Evolutionary conservation across 2,797 vertebrate species (phyloP), one percentile per base, ranked within the genome.

Genomic region (Pipistrellus nathusii): DNA sequence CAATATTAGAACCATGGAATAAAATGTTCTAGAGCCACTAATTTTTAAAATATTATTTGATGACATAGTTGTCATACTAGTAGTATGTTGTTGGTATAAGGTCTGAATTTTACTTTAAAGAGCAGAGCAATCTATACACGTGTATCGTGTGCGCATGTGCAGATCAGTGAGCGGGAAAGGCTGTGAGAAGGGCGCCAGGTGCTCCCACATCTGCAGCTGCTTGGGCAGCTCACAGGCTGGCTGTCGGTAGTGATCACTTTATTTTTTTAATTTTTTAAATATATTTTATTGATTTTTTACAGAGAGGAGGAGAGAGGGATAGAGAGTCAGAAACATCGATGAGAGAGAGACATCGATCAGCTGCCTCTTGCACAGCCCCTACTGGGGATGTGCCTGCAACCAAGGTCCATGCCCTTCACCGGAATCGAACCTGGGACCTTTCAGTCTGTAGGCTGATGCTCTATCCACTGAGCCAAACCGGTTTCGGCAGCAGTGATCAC

Each of bases 31-130:
- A 15, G 20, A 89, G 14, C 30, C n/a, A 71, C 55, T 32, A 30
- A 72, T 72, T 3, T 89, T 95, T 80, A 59, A 38, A 77, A 38
- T 62, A 71, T 91, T 75, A 86, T 76, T 85, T 83, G 66, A 76
- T 89, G 30, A 64, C 41, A 35, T 66, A 18, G 18, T 85, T 92
- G 30, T 41, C 20, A 71, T 86, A 17, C 55, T 35, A 11, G 18
- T 25, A 38, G 15, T 75, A n/a, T 90, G 5, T 51, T 91, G 38
- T 85, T 93, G 7, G 30, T 76, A 5, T 53, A 51, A 38, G n/a
- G 15, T 84, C 25, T 89, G 48, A 71, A 38, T 90, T 86, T 57
- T 89, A 12, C 48, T 86, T 59, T 30, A 6, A 23, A 59, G 64
- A 80, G 32, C 21, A 64, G 13, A 64, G 20, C 25, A 30, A 13